A percentile compares a stretch with the other conserved stretches of the same genome.
Conservation (phyloP, 2,888 invertebrate species). For the Epinotia ramella region DNA sequence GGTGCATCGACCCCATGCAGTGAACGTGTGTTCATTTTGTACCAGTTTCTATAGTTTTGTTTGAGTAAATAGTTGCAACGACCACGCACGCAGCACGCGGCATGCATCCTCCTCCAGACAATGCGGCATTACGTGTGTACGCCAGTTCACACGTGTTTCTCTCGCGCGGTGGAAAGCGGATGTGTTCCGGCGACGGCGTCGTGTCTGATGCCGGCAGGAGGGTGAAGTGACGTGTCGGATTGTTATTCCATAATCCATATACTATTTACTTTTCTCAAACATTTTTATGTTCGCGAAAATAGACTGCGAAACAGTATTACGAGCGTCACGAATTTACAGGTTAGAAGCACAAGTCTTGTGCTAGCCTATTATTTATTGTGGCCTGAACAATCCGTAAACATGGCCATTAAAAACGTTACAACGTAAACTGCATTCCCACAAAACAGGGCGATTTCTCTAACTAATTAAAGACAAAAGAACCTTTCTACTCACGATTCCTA, state of each 20-base stretch:
- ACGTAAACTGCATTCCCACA: neutral
- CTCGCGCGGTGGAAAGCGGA: constrained; percentile 11
- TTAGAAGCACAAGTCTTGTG: too few species aligned
- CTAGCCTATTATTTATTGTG: too few species aligned
- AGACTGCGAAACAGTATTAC: too few species aligned
- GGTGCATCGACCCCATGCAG: too few species aligned
- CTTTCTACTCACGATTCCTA: constrained; percentile 16
- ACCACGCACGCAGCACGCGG: neutral
- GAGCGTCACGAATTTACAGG: too few species aligned
- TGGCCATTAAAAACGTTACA: neutral
- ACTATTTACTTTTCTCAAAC: neutral
- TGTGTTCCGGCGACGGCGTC: neutral
- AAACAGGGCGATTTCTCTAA: neutral
- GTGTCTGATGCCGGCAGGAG: neutral
- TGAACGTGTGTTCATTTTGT: neutral
- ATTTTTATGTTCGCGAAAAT: too few species aligned
- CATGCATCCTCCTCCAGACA: constrained; percentile 2
- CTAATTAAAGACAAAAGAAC: constrained; percentile 8
- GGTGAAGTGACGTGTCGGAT: neutral
- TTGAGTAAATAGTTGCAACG: neutral
- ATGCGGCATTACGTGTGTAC: neutral
- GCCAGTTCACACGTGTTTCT: constrained; percentile 8
- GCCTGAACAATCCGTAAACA: neutral
- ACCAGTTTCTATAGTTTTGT: neutral
- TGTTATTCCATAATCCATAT: neutral